Evolutionary conservation across 1,140 invertebrate species (phyloP).

Genomic region (Mactra quadrangularis): DNA sequence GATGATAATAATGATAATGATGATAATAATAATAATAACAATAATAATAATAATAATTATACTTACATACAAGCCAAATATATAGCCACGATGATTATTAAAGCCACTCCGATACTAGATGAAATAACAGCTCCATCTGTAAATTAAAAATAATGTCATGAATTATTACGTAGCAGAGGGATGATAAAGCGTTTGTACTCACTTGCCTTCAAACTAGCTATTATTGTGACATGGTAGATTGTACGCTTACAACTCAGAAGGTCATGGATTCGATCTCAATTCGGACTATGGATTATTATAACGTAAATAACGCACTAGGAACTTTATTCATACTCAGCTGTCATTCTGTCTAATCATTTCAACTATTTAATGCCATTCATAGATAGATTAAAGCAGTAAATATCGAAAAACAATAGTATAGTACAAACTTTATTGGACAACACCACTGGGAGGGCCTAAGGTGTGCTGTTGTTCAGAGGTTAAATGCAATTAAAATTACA

Average conservation of each 20-base stretch:
- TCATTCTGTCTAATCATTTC: not conserved
- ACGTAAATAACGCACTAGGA: not conserved
- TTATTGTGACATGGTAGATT: no score
- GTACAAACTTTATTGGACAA: not conserved
- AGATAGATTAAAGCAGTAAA: not conserved
- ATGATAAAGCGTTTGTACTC: no score
- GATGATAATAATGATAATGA: no score
- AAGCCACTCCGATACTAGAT: constrained; percentile 2
- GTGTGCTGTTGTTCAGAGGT: no score
- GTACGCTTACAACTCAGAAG: no score
- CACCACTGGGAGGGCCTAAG: no score
- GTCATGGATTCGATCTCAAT: not conserved
- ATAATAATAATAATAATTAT: not conserved
- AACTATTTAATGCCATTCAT: not conserved
- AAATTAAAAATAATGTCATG: no score
- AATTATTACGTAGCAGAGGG: no score
- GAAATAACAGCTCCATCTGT: constrained; percentile 34
- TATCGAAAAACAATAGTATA: no score
- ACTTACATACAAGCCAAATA: constrained; percentile 21
- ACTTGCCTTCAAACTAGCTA: no score
- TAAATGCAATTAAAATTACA: no score
- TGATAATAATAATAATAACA: not conserved
- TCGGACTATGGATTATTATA: not conserved
- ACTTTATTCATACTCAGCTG: no score
- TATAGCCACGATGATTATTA: constrained; percentile 3